phyloP scores from a whole-genome alignment of 2,888 invertebrate genomes.

The Dugesia japonica region DNA sequence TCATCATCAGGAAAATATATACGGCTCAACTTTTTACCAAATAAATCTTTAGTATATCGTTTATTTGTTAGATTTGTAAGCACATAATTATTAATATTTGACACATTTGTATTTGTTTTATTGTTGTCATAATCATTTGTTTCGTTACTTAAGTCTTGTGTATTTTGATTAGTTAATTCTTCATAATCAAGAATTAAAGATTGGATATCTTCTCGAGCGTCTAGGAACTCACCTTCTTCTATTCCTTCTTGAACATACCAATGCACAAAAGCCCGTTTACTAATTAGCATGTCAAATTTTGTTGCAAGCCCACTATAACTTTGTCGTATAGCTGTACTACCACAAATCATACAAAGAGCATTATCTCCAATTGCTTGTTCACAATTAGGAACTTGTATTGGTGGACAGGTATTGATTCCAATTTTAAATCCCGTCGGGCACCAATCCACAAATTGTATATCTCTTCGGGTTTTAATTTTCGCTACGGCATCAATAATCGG shows the following conservation, averaged over 20 bases:
- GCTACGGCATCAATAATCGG: neutral
- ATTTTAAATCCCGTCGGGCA: slow-evolving; percentile 29
- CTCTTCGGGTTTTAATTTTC: neutral
- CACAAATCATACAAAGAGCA: slow-evolving; percentile 23
- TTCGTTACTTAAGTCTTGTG: neutral
- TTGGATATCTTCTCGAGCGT: slow-evolving; percentile 42
- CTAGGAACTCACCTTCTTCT: slow-evolving; percentile 37
- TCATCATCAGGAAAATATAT: neutral
- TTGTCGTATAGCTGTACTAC: slow-evolving; percentile 9
- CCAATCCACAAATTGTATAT: slow-evolving; percentile 29
- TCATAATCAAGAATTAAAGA: slow-evolving; percentile 16
- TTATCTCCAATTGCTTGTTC: slow-evolving; percentile 14
- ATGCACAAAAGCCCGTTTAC: slow-evolving; percentile 37
- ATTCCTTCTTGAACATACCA: slow-evolving; percentile 38
- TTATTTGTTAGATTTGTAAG: neutral
- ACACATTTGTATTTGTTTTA: neutral
- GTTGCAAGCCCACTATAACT: neutral
- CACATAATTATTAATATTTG: neutral
- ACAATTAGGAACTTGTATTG: slow-evolving; percentile 22
- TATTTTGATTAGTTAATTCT: slow-evolving; percentile 22
- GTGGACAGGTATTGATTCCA: slow-evolving; percentile 7
- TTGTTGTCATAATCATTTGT: neutral
- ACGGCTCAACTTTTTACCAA: neutral
- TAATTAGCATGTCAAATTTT: slow-evolving; percentile 25
- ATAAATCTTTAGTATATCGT: neutral